These are phyloP conservation scores for Struthio camelus DNA, from an alignment of 2,113 vertebrate genomes.

Conservation along the genomic window DNA sequence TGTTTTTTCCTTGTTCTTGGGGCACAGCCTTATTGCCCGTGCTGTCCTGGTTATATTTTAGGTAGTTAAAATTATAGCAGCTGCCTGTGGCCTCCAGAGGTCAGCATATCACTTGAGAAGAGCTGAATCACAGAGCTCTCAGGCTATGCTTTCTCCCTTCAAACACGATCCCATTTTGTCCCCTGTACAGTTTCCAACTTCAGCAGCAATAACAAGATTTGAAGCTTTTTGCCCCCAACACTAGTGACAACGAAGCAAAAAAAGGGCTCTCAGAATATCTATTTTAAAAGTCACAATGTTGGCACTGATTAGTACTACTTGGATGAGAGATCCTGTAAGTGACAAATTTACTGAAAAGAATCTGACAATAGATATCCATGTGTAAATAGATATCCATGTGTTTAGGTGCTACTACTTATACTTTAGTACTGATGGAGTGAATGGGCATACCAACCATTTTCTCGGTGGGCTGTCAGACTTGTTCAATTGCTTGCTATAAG, in stretches of 20 bases:
- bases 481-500: not conserved
- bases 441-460: not conserved
- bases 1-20: not conserved
- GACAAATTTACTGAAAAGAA: not conserved
- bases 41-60: not conserved
- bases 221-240: not conserved
- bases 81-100: slow-evolving; percentile 46
- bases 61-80: not conserved
- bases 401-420: not conserved
- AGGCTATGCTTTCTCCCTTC: not conserved
- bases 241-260: not conserved
- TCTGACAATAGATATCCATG: not conserved
- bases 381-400: not conserved
- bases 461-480: not conserved
- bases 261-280: not conserved
- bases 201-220: not conserved
- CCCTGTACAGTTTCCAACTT: not conserved
- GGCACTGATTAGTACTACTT: not conserved
- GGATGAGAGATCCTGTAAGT: not conserved
- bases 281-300: not conserved
- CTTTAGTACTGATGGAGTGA: not conserved
- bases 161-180: not conserved
- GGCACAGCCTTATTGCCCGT: not conserved
- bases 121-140: not conserved
- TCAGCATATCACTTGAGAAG: slow-evolving; percentile 22